phyloP scores from a whole-genome alignment of 2,888 invertebrate genomes.

The Galeruca laticollis region DNA sequence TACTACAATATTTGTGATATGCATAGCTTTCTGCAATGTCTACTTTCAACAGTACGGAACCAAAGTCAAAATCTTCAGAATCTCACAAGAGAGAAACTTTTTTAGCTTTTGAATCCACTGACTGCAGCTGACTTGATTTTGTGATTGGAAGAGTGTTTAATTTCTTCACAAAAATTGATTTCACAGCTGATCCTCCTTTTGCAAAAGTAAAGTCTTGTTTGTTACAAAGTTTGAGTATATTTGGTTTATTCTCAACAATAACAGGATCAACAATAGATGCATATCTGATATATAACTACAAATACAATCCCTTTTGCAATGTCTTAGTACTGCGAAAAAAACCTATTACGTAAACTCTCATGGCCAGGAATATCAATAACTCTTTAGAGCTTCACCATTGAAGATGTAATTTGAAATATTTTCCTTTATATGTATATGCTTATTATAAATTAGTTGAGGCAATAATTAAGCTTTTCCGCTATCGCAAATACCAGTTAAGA shows the following conservation, averaged over 20 bases:
- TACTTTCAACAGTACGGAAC: constrained; percentile 77
- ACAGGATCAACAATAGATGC: constrained; percentile 84
- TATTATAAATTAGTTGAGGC: constrained; percentile 80
- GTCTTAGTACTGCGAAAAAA: constrained; percentile 85
- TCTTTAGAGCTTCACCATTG: constrained; percentile 73
- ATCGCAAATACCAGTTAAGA: constrained; percentile 88
- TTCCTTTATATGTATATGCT: constrained; percentile 82
- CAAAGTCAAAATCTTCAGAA: constrained; percentile 85
- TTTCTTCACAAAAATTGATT: constrained; percentile 88
- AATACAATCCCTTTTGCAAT: constrained; percentile 86
- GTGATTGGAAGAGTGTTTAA: constrained; percentile 89
- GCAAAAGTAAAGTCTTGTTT: constrained; percentile 93
- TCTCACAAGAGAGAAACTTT: constrained; percentile 79
- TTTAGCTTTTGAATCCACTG: constrained; percentile 77
- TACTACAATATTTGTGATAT: constrained; percentile 71
- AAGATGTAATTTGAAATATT: constrained; percentile 79
- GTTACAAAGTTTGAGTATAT: constrained; percentile 88
- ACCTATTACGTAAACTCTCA: constrained; percentile 87
- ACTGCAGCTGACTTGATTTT: constrained; percentile 83
- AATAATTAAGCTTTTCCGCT: constrained; percentile 92
- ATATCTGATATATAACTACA: constrained; percentile 89
- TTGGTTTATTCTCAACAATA: constrained; percentile 73
- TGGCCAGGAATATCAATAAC: constrained; percentile 94
- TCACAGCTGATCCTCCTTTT: constrained; percentile 84
- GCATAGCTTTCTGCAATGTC: constrained; percentile 77